Base-by-base conservation (phyloP, 1,140 invertebrate species). In the Polypedilum vanderplanki region DNA sequence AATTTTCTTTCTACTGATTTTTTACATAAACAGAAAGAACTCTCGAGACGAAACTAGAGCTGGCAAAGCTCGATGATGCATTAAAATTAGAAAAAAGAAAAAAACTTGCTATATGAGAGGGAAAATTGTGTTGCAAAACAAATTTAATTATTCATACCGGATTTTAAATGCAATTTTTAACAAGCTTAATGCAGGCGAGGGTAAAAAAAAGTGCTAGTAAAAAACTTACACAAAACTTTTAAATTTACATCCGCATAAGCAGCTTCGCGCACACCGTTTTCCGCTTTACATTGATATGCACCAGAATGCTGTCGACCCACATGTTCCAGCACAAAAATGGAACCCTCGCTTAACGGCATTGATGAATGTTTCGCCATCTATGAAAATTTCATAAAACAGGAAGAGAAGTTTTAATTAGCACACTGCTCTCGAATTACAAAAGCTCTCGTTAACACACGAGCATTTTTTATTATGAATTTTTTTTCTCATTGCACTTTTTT, bases 191-290 rank as follows among this genome's bases (percentile, higher is more conserved):
- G 24, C 65, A 70, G 18, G 22, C 15, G 9, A 17, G n/a, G 10
- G 41, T 40, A 40, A 76, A 73, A 41, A 75, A n/a, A n/a, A n/a
- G n/a, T n/a, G n/a, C n/a, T n/a, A n/a, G 57, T 3, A 20, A 1
- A 7, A 76, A 24, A 84, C 84, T 84, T 75, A 86, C 85, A 86
- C 4, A 86, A 78, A 3, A 89, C 87, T 79, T 87, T 83, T 12
- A 89, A 79, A 33, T 83, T 83, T 76, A 88, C 85, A 73, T 85
- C 84, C 0, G 83, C 85, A 12, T 85, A 83, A 0, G 86, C 83
- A 0, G 87, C 83, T 10, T 85, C 83, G 0, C 87, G 87, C 1
- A 89, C 87, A 0, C 86, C 87, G 74, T 89, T 89, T 78, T 85
- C 85, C 0, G 88, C 88, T 0, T 85, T 86, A 77, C 88, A 89